These are phyloP conservation scores for Saccopteryx bilineata DNA, from an alignment of 2,113 vertebrate genomes.

Conservation along the genomic window DNA sequence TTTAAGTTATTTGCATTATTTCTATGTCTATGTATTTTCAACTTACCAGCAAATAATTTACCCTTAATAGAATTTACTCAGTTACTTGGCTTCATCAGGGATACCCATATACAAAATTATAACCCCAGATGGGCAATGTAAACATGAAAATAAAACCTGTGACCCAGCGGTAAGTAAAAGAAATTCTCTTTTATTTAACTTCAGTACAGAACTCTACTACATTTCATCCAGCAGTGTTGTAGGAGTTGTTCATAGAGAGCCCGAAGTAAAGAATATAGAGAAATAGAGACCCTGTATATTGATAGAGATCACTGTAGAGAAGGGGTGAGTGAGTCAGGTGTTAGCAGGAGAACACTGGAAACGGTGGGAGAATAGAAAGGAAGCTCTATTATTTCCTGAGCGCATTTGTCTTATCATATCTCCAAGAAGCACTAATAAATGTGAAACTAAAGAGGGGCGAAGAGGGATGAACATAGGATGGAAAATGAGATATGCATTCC, in stretches of 20 bases:
- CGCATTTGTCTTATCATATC: background rate
- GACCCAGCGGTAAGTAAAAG: conserved; percentile 91
- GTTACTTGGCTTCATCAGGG: conserved; percentile 96
- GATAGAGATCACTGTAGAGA: background rate
- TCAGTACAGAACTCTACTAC: background rate
- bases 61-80: conserved; percentile 88
- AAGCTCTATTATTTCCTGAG: background rate
- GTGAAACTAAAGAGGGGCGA: background rate
- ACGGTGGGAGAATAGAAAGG: background rate
- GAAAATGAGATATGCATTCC: background rate
- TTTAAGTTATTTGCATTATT: conserved; percentile 14
- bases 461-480: background rate
- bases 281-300: background rate
- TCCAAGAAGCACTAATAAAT: background rate
- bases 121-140: conserved; percentile 90
- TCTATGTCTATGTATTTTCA: conserved; percentile 48
- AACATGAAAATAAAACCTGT: conserved; percentile 94
- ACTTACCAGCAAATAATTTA: conserved; percentile 58
- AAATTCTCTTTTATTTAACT: background rate
- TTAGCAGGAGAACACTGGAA: background rate
- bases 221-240: background rate
- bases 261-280: no score
- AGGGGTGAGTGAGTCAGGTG: background rate
- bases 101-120: conserved; percentile 95
- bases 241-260: background rate